Percentiles rank a stretch among this genome's conserved stretches.
Evolutionary conservation across 64 coral and sea anemone species (phyloP).

Genomic region (Montipora efflorescens): DNA sequence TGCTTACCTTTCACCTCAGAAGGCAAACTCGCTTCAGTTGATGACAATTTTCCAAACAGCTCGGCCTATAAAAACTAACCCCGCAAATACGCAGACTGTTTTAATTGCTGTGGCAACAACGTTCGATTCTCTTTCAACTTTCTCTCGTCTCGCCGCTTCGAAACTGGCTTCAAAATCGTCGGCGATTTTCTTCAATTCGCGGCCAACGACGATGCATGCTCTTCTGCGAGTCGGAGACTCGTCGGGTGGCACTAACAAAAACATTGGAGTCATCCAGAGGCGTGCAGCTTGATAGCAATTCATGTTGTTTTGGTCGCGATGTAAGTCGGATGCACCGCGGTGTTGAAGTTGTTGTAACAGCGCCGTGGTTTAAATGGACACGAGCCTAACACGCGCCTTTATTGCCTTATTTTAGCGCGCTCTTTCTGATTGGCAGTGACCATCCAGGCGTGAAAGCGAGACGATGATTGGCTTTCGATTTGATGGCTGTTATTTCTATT

Average conservation of each 20-base stretch:
- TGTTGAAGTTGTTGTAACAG: neutral
- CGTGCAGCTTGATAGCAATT: neutral
- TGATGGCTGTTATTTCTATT: neutral
- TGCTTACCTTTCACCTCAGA: neutral
- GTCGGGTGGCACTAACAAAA: neutral
- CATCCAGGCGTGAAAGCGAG: neutral
- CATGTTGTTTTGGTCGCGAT: neutral
- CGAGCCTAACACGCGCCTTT: slow-evolving; percentile 16
- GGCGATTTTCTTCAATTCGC: slow-evolving; percentile 26
- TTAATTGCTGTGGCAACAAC: neutral
- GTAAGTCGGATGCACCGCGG: neutral
- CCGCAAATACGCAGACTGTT: neutral
- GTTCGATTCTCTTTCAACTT: neutral
- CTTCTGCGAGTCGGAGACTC: slow-evolving; percentile 14
- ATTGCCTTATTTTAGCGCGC: neutral
- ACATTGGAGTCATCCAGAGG: slow-evolving; percentile 1
- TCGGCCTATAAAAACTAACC: slow-evolving; percentile 1
- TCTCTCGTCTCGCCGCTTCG: neutral
- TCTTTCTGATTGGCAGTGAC: slow-evolving; percentile 6
- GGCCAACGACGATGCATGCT: slow-evolving; percentile 25
- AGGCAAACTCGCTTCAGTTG: neutral
- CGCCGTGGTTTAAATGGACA: neutral
- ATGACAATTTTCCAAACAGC: slow-evolving; percentile 17
- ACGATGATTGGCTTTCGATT: slow-evolving; percentile 2
- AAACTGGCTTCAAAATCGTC: slow-evolving; percentile 28